Evolutionary conservation across 2,888 invertebrate genomes (phyloP).

Genomic region (Chymomyza caudatula): DNA sequence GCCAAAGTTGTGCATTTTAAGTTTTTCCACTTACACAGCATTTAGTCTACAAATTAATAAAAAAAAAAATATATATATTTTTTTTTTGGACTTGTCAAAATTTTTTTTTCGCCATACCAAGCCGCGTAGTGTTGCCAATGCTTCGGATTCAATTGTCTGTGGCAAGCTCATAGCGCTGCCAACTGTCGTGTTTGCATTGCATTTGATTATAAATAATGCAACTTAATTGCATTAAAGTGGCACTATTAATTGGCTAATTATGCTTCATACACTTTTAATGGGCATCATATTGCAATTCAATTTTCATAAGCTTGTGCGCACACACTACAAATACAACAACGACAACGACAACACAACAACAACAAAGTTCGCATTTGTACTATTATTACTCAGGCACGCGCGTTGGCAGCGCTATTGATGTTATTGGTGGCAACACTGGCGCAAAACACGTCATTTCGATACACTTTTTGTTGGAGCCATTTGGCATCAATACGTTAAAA

Average conservation of each 20-base stretch:
- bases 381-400: not conserved
- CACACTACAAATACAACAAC: not conserved
- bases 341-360: not conserved
- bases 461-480: slow-evolving; percentile 46
- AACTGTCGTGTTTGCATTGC: not conserved
- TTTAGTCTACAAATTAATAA: not conserved
- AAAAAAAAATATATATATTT: not conserved
- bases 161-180: not conserved
- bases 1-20: not conserved
- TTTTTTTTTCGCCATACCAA: not conserved
- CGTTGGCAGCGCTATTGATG: slow-evolving; percentile 56
- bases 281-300: not conserved
- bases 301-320: slow-evolving; percentile 5
- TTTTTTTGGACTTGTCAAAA: not conserved
- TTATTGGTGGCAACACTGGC: slow-evolving; percentile 71
- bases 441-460: slow-evolving; percentile 68
- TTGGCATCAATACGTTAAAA: slow-evolving; percentile 43
- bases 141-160: not conserved
- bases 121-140: not conserved
- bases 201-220: too few relatives aligned
- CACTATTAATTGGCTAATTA: not conserved
- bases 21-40: not conserved
- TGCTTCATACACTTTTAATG: not conserved
- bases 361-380: too few relatives aligned
- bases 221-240: too few relatives aligned